Conservation (phyloP, 2,888 invertebrate species). For the Smittia aterrima region DNA sequence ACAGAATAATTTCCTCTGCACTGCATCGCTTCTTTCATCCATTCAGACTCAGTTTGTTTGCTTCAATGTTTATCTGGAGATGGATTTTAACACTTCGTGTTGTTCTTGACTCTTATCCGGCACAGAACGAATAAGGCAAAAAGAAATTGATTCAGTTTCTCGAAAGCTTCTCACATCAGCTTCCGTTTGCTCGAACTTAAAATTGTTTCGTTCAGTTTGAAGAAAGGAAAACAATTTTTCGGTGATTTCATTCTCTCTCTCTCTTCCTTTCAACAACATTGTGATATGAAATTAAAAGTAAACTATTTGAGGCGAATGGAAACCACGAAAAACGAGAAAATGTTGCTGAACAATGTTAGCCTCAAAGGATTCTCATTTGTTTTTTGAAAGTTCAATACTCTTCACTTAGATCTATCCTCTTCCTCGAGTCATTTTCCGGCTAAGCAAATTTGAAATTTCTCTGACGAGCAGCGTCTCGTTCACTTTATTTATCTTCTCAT, state of each 20-base stretch:
- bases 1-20: background rate
- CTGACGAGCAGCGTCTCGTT: background rate
- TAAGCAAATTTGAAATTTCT: background rate
- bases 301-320: background rate
- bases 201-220: background rate
- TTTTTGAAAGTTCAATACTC: slow-evolving; percentile 2
- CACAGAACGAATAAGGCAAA: background rate
- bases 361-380: slow-evolving; percentile 4
- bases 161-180: no score
- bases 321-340: slow-evolving; percentile 8
- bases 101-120: background rate
- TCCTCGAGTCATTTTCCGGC: background rate
- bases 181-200: background rate
- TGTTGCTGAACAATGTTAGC: slow-evolving; percentile 3
- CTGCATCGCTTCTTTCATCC: background rate
- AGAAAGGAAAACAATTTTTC: slow-evolving; percentile 10
- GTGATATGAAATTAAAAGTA: slow-evolving; percentile 11
- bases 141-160: no score
- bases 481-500: background rate
- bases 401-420: background rate
- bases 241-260: background rate
- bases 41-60: slow-evolving; percentile 1
- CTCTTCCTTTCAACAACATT: background rate
- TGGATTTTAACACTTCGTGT: background rate
- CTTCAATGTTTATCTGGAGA: background rate